Evolutionary conservation across 2,797 vertebrate species (phyloP), one percentile per base, ranked within the genome.

Genomic region (Poeciliopsis paucimaculata): DNA sequence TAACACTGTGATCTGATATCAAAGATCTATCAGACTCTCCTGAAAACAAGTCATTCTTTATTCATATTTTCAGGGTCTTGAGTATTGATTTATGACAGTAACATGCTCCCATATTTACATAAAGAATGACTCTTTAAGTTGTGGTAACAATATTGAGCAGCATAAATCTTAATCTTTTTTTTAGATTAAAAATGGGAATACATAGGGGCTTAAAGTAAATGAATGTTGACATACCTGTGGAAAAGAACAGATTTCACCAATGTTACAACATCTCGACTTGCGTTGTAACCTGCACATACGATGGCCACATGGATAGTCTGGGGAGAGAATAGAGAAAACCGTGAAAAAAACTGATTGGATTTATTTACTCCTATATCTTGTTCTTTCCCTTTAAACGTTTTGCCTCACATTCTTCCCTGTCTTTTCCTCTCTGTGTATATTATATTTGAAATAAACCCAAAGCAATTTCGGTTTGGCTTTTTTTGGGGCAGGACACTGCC

Each of bases 231-330:
- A 78, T 97, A 99, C 98, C 98, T 97, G 95, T 99, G 98, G 90
- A 99, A 99, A 43, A 99, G 96, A 87, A 99, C 98, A 0, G 98
- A 99, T 84, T 99, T 99, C 75, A 99, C 98, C 88, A 99, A 94
- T 0, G 98, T 99, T 93, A 99, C 98, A 78, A 99, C 98, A 18
- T 99, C 98, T 66, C 98, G 96, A 89, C 98, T 99, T 84, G 98
- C 98, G 0, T 99, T 99, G 93, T 99, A 99, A 6, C 98, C 98
- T 1, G 98, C 98, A 76, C 98, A 99, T 23, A 99, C 98, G 47
- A 99, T 99, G 84, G 98, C 98, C 71, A 99, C 97, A 0, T 99
- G 98, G 93, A 99, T 99, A 0, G 97, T 99, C 98, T 99, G 88
- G 62, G 73, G 72, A 74, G 77, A 72, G 26, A 80, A 45, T 26